These are phyloP conservation scores for Labrus mixtus DNA, from an alignment of 2,113 vertebrate genomes.

Conservation along the genomic window DNA sequence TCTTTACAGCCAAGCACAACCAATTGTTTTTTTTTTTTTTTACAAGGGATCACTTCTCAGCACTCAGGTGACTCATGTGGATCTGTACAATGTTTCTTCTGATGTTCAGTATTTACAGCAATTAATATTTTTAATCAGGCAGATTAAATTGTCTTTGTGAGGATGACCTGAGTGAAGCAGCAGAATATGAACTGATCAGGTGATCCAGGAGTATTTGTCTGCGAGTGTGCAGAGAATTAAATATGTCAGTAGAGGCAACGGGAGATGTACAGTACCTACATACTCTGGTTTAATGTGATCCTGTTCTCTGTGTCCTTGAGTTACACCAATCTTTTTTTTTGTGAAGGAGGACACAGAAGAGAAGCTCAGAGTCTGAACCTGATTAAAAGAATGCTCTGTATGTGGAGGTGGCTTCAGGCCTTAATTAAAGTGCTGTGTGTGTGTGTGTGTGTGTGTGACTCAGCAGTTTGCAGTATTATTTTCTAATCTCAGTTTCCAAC, in stretches of 20 bases:
- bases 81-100: too few relatives aligned
- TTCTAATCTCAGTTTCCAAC: constrained; percentile 72
- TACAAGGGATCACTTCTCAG: not conserved
- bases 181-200: too few relatives aligned
- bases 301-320: constrained; percentile 22
- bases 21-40: constrained; percentile 2
- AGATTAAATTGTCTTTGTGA: too few relatives aligned
- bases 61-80: too few relatives aligned
- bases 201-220: too few relatives aligned
- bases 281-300: constrained; percentile 3
- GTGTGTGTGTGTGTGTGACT: constrained; percentile 66
- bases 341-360: constrained; percentile 47
- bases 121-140: too few relatives aligned
- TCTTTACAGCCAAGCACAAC: not conserved
- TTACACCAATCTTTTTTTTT: constrained; percentile 34
- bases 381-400: constrained; percentile 69
- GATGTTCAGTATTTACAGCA: too few relatives aligned
- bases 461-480: constrained; percentile 78
- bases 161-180: too few relatives aligned
- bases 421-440: constrained; percentile 70
- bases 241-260: constrained; percentile 6
- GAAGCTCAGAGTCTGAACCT: constrained; percentile 50
- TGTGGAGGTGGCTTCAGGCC: constrained; percentile 55
- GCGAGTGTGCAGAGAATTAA: not conserved
- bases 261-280: constrained; percentile 1